A percentile compares a stretch with the other conserved stretches of the same genome.
Evolutionary conservation across 2,797 vertebrate genomes (phyloP).

Genomic region (Enteromius afrohamiltoni): DNA sequence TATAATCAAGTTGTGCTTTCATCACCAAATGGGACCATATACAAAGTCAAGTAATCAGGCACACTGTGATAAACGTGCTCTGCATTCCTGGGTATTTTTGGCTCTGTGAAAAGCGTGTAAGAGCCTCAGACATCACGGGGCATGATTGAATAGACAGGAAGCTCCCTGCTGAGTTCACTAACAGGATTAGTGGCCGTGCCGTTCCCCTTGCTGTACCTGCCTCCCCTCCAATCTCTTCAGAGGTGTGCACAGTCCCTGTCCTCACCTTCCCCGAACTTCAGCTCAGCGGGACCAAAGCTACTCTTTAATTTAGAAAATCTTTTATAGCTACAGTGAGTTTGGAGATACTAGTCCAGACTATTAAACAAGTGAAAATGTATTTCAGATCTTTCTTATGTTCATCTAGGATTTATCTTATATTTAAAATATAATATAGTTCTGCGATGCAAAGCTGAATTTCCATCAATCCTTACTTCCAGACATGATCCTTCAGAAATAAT

Average conservation of each 20-base stretch:
- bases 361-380: not conserved
- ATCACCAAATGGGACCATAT: not conserved
- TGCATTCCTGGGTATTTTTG: not conserved
- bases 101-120: conserved; percentile 28
- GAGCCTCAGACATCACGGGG: conserved; percentile 44
- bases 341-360: not conserved
- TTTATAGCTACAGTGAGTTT: not conserved
- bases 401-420: too few species aligned
- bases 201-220: conserved; percentile 26
- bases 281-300: not conserved
- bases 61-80: not conserved
- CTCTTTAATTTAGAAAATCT: conserved; percentile 11
- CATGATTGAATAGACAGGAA: conserved; percentile 37
- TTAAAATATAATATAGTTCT: too few species aligned
- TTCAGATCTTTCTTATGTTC: too few species aligned
- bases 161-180: conserved; percentile 46
- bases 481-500: too few species aligned
- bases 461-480: too few species aligned
- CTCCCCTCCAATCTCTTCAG: conserved; percentile 26
- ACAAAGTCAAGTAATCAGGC: conserved; percentile 2
- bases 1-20: not conserved
- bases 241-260: conserved; percentile 7
- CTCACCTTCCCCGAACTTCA: not conserved
- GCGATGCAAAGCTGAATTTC: too few species aligned
- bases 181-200: conserved; percentile 34